phyloP scores from a whole-genome alignment of 53 echinoderm and acorn worm species.

The Paracentrotus lividus region DNA sequence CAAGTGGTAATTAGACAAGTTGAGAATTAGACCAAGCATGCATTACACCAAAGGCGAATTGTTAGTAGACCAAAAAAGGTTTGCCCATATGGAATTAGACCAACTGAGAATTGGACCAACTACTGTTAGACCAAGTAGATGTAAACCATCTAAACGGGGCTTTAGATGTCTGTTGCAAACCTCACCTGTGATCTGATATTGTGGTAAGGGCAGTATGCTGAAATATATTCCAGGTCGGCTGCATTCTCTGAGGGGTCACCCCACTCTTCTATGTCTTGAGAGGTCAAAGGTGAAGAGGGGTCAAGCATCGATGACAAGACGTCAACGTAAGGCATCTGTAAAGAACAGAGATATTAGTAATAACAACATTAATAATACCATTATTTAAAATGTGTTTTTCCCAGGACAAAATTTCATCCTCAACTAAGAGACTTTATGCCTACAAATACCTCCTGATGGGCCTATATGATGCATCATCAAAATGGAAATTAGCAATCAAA shows the following conservation, averaged over 20 bases:
- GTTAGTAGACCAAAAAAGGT: too few relatives aligned
- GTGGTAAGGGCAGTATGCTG: slow-evolving; percentile 80
- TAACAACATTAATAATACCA: too few relatives aligned
- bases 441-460: background rate
- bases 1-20: too few relatives aligned
- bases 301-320: slow-evolving; percentile 82
- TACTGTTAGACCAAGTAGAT: too few relatives aligned
- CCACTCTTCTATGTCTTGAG: slow-evolving; percentile 79
- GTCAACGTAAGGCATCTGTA: slow-evolving; percentile 81
- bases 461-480: background rate
- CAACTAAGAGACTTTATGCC: background rate
- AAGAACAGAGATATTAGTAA: background rate
- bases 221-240: slow-evolving; percentile 69
- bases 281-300: slow-evolving; percentile 73
- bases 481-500: too few relatives aligned
- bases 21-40: too few relatives aligned
- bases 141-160: background rate
- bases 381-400: too few relatives aligned
- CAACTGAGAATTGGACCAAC: too few relatives aligned
- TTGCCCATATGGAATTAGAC: too few relatives aligned
- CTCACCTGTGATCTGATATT: slow-evolving; percentile 78
- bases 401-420: background rate
- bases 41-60: too few relatives aligned
- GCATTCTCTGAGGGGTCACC: slow-evolving; percentile 69
- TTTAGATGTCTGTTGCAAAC: background rate